phyloP scores from a whole-genome alignment of 2,888 invertebrate species.

The Argynnis bischoffii region DNA sequence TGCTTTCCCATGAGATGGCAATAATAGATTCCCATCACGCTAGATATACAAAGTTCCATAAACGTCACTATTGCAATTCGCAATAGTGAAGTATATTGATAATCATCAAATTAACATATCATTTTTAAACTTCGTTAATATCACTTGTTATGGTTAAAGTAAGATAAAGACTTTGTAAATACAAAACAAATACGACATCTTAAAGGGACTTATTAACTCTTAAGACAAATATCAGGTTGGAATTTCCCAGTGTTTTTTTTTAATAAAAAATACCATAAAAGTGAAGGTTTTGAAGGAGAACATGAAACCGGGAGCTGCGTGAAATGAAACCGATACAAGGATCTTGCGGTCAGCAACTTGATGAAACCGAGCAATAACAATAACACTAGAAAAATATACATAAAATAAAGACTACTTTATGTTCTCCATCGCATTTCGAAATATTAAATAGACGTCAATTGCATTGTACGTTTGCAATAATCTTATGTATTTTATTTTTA shows the following conservation, averaged over 20 bases:
- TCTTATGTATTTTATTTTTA: conserved; percentile 58
- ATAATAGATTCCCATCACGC: conserved; percentile 54
- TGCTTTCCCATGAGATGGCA: conserved; percentile 67
- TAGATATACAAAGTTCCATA: conserved; percentile 36
- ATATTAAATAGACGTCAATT: conserved; percentile 49
- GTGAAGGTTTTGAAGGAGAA: conserved; percentile 63
- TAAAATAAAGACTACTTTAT: conserved; percentile 24
- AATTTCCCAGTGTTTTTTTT: conserved; percentile 21
- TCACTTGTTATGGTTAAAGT: too few species aligned
- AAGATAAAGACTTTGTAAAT: not conserved
- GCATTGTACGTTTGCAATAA: conserved; percentile 53
- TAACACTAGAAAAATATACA: conserved; percentile 28
- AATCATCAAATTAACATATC: not conserved
- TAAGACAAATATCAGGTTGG: conserved; percentile 2
- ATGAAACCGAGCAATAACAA: conserved; percentile 33
- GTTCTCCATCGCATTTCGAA: conserved; percentile 38
- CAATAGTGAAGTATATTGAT: not conserved
- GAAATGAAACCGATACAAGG: conserved; percentile 58
- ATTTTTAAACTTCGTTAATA: not conserved
- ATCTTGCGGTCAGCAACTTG: conserved; percentile 59
- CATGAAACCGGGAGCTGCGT: conserved; percentile 60
- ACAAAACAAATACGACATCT: not conserved
- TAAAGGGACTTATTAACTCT: not conserved
- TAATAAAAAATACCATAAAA: conserved; percentile 57
- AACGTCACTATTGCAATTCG: conserved; percentile 30